Conservation (phyloP, 1,140 invertebrate species). For the Drosophila mauritiana region DNA sequence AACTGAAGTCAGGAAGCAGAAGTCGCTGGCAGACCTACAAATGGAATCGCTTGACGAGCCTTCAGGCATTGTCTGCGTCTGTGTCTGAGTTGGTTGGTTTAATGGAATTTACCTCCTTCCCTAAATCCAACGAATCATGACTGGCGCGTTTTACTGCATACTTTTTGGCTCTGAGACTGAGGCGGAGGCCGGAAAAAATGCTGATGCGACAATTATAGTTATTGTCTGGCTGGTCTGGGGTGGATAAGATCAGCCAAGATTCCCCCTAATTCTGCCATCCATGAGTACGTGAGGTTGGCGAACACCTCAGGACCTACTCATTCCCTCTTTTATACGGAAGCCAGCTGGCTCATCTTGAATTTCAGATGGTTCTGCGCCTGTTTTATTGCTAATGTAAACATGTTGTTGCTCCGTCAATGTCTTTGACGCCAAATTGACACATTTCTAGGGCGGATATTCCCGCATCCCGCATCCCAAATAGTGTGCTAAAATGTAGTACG, state of each 20-base stretch:
- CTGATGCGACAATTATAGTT: slow-evolving; percentile 82
- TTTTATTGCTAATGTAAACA: slow-evolving; percentile 80
- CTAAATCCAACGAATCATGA: slow-evolving; percentile 29
- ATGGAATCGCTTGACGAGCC: slow-evolving; percentile 69
- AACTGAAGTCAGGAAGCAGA: slow-evolving; percentile 3
- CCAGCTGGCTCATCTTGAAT: slow-evolving; percentile 53
- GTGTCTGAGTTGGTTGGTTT: slow-evolving; percentile 46
- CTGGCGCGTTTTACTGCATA: slow-evolving; percentile 55
- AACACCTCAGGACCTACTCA: slow-evolving; percentile 28
- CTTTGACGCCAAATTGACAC: slow-evolving; percentile 78
- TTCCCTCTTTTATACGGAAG: slow-evolving; percentile 7
- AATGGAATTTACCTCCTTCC: slow-evolving; percentile 63
- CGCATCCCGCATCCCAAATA: slow-evolving; percentile 56
- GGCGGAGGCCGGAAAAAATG: slow-evolving; percentile 52
- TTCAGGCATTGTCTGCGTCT: slow-evolving; percentile 46
- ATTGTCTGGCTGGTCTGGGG: slow-evolving; percentile 71
- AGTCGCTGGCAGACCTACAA: slow-evolving; percentile 45
- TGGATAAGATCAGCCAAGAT: slow-evolving; percentile 3
- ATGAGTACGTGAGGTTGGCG: slow-evolving; percentile 54
- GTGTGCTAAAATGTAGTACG: slow-evolving; percentile 70
- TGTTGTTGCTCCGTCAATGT: slow-evolving; percentile 65
- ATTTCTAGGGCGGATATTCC: slow-evolving; percentile 55
- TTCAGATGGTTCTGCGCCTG: slow-evolving; percentile 58
- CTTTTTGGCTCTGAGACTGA: slow-evolving; percentile 45
- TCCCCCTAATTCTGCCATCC: slow-evolving; percentile 11